Evolutionary conservation across 2,888 invertebrate species (phyloP), one percentile per base, ranked within the genome.

Genomic region (Philhelius pedissequus): DNA sequence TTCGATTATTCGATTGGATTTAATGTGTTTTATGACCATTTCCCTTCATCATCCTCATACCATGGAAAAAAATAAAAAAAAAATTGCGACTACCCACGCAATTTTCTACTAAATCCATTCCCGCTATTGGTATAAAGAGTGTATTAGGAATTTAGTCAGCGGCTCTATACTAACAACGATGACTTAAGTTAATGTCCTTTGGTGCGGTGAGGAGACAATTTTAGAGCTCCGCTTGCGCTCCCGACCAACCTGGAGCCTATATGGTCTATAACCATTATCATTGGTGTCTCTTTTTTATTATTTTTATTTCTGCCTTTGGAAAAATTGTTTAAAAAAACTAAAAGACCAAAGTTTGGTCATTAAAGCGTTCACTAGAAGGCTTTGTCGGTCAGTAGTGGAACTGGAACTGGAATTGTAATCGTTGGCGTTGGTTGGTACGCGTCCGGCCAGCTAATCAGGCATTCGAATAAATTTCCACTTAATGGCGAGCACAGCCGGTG

Each of bases 1-100:
- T 91, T 91, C 91, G 91, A 91, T 91, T 91, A 91, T 91, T 91
- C 91, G 90, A 90, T 91, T 91, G 91, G 91, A 91, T 90, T 90
- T 91, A 91, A 91, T 91, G 91, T 90, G 89, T 90, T 90, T 91
- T 91, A 90, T 90, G 87, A 87, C 81, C 86, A 66, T 74, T 79
- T 62, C 30, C 32, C 7, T 45, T 30, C 62, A 4, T 3, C 22
- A 2, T 20, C 4, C 20, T 20, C 48, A 25, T 18, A 32, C 18
- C n/a, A 75, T 22, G 25, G 22, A 52, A 35, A 40, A 9, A 58
- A 43, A n/a, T n/a, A n/a, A 62, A 56, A 1, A 38, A 30, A 77
- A 71, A 60, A 71, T 56, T 62, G 68, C 80, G 70, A 69, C 84
- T 80, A 75, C 84, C 84, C 84, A 84, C 84, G 84, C 84, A 84